These are phyloP conservation scores for Hycleus phaleratus DNA, from an alignment of 1,140 invertebrate species.

Conservation along the genomic window DNA sequence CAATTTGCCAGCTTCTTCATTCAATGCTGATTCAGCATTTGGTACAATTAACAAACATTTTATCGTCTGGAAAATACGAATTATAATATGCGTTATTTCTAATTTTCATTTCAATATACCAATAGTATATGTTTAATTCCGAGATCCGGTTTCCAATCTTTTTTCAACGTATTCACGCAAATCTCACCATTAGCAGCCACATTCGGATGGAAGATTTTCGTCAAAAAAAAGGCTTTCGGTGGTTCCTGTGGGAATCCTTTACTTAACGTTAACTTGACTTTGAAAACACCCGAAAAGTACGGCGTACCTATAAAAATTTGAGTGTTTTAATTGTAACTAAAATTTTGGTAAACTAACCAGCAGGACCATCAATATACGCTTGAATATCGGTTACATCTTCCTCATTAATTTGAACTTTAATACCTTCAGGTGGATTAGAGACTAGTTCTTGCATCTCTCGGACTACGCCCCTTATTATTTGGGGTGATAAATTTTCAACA, in stretches of 20 bases:
- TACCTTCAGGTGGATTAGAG: conserved; percentile 76
- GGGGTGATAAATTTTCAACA: conserved; percentile 89
- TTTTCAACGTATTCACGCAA: conserved; percentile 95
- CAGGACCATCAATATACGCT: conserved; percentile 79
- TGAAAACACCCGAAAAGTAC: conserved; percentile 76
- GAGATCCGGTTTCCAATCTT: conserved; percentile 93
- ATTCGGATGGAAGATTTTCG: conserved; percentile 97
- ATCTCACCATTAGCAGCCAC: conserved; percentile 92
- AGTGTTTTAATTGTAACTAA: background rate
- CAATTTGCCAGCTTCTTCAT: conserved; percentile 89
- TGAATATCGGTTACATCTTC: conserved; percentile 90
- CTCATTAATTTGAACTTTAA: conserved; percentile 79
- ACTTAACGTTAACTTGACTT: conserved; percentile 81
- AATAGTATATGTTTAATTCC: conserved; percentile 93
- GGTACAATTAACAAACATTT: conserved; percentile 91
- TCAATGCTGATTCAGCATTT: conserved; percentile 89
- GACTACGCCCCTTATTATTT: conserved; percentile 75
- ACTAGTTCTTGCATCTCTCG: conserved; percentile 76
- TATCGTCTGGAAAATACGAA: conserved; percentile 60
- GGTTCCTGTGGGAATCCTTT: conserved; percentile 90
- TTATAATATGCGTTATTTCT: background rate
- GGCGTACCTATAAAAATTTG: conserved; percentile 60
- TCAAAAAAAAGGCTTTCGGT: conserved; percentile 92
- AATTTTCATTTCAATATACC: conserved; percentile 47
- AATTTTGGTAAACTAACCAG: conserved; percentile 22